Evolutionary conservation across 2,113 vertebrate genomes (phyloP), one percentile per base, ranked within the genome.

Genomic region (Lampris incognitus): DNA sequence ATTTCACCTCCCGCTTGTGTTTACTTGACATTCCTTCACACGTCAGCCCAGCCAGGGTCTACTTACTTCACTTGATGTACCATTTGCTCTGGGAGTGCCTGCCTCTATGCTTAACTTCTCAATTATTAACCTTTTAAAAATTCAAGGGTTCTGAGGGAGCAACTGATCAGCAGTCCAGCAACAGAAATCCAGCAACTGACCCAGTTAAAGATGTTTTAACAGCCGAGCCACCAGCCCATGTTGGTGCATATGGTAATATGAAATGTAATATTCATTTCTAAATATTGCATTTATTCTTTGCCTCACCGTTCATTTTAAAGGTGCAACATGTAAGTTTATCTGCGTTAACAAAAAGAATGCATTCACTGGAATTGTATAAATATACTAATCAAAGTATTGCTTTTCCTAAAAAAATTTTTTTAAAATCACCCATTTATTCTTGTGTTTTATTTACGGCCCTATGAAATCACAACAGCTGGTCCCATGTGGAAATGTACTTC

Each of bases 211-310:
- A 92, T 38, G 38, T 69, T 5, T 42, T 41, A 9, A 42, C 79
- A 71, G 86, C 68, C 69, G 79, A 87, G 77, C 64, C 73, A 46
- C 57, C 82, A 13, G 24, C 24, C 24, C 61, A 62, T 36, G 68
- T 5, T 9, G 71, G 77, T 59, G 13, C 49, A 38, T 63, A 66
- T 36, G 86, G 88, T 92, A 80, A 9, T 2, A 9, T 38, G 0
- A 37, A 9, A n/a, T 2, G 71, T 39, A n/a, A 57, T 61, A 3
- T 9, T 3, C 8, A 13, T 68, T n/a, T 51, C 6, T 51, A 37
- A 57, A 11, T 57, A 3, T 2, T 57, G 11, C 9, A 54, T 13
- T 44, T 9, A 55, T 68, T 24, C 44, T 9, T 59, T 59, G 59
- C 3, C 36, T 13, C 0, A 0, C 51, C 9, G 39, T 13, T 4